Evolutionary conservation across 2,113 vertebrate species (phyloP), one percentile per base, ranked within the genome.

Genomic region (Phalacrocorax pelagicus): DNA sequence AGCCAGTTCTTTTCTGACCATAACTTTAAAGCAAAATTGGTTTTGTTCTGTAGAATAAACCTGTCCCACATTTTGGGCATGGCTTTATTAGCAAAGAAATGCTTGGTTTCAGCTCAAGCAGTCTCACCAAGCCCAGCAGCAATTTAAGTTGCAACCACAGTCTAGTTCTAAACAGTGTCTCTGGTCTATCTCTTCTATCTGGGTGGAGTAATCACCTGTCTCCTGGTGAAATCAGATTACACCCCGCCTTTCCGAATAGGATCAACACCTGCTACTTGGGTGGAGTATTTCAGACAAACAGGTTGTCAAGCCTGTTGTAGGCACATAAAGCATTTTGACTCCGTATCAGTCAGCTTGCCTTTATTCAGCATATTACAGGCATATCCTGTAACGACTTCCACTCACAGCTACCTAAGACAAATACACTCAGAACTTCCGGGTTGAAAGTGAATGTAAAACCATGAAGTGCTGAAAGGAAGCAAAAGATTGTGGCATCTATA

Each of bases 261-360:
- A 92, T 89, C 88, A 96, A 71, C 90, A 95, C 80, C 89, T 96
- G 89, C 55, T 97, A 78, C 90, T 42, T 74, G 73, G 80, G 89
- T 84, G 91, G 77, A 95, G 88, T 18, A 61, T 71, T 75, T 91
- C 81, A 94, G 88, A 86, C 69, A 81, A 84, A 67, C 17, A 10
- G 32, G 66, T 67, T 89, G 88, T 87, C 69, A 81, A 79, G 81
- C 81, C 73, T 92, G 61, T 81, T 93, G 62, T 4, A 86, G 70
- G 52, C 51, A 75, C 34, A 23, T 55, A 55, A 83, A 80, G 40
- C 27, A 75, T 44, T 71, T 36, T n/a, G 46, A 58, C 21, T 72
- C 9, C 6, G 0, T 12, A 80, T 73, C 69, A 90, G 49, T 20
- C 47, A 92, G 27, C 14, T 54, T 81, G 63, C 17, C 51, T 95